Evolutionary conservation across 1,140 invertebrate species (phyloP), one percentile per base, ranked within the genome.

Genomic region (Heliconius himera): DNA sequence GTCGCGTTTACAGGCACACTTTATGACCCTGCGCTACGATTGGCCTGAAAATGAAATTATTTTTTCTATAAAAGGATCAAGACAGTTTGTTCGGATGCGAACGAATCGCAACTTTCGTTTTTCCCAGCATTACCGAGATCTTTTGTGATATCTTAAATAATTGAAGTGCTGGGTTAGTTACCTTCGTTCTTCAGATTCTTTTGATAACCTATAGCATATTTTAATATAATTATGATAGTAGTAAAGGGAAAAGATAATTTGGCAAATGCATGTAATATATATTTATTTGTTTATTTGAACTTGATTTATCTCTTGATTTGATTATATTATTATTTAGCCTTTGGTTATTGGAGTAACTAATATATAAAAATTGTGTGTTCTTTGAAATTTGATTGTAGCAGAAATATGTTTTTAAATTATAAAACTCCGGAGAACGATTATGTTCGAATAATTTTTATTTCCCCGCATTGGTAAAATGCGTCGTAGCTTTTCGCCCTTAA

Each of bases 41-140:
- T 33, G 33, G 33, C 33, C 33, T 33, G 33, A 33, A 33, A 33
- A 33, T 33, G 85, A 86, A 87, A 86, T 89, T 81, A 83, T 85
- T 87, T 86, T 83, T 86, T 87, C 81, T 81, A 41, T 22, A 29
- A 66, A 82, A 78, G 72, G 78, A 81, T 81, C 82, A 82, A 81
- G 78, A 84, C 70, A 71, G 73, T 76, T 56, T 78, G 73, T 51
- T 18, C 72, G 73, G 76, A 80, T 78, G 71, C 74, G 66, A 71
- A 41, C 33, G 33, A 36, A 81, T 83, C 70, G 54, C 36, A 71
- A 29, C 22, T 29, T 16, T 66, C 56, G 38, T 72, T 83, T 79
- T 77, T 79, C 77, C 74, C 46, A 36, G 60, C 74, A 71, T 77
- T 49, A 77, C 73, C 74, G 16, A 51, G 78, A 81, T 38, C 29